Evolutionary conservation across 2,113 vertebrate species (phyloP).

Genomic region (Drymodes brunneopygia): DNA sequence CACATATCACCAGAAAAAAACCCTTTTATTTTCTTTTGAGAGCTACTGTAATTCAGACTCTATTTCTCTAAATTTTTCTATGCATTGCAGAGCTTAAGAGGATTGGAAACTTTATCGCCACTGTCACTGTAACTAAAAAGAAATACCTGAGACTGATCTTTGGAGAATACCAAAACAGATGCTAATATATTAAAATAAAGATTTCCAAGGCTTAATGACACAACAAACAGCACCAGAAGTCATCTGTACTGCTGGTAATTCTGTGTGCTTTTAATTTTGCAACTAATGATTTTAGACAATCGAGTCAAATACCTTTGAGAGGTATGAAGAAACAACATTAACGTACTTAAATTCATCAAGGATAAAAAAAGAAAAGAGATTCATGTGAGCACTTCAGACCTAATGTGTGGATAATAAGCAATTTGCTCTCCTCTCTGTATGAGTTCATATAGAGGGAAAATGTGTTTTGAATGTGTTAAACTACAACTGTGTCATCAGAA

Average conservation of each 20-base stretch:
- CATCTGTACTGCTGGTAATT: neutral
- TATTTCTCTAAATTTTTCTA: neutral
- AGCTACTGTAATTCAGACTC: neutral
- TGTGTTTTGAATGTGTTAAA: neutral
- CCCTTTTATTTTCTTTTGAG: neutral
- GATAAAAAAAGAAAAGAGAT: neutral
- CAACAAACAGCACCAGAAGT: neutral
- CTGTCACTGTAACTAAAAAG: neutral
- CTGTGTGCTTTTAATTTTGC: conserved; percentile 10
- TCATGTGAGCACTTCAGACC: neutral
- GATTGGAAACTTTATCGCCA: neutral
- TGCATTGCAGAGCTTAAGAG: neutral
- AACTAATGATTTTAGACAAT: neutral
- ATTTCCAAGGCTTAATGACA: neutral
- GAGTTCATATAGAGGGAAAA: neutral
- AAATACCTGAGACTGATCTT: neutral
- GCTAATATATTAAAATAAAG: neutral
- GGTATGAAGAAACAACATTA: neutral
- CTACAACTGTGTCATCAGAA: neutral
- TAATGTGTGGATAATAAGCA: neutral
- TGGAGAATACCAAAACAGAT: neutral
- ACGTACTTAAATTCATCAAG: neutral
- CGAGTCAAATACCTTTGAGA: neutral
- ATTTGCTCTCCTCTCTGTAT: neutral
- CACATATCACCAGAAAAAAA: neutral